These are phyloP conservation scores for Megaceryle maxima DNA, from an alignment of 2,113 vertebrate genomes.

Conservation along the genomic window DNA sequence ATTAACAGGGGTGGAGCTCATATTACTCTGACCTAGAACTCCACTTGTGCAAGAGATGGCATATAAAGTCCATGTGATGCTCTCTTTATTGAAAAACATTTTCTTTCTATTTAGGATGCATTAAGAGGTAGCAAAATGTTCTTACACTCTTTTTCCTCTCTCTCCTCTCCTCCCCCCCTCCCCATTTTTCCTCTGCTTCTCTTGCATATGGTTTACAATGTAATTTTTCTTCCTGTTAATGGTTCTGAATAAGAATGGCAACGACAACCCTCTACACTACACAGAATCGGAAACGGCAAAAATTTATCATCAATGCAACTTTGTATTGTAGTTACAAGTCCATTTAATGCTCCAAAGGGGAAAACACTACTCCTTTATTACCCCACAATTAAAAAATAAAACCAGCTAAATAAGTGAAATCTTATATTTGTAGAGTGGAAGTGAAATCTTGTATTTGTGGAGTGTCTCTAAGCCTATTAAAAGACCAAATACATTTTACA, in stretches of 20 bases:
- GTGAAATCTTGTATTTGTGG: too few species aligned
- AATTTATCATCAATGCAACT: neutral
- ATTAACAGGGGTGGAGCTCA: fast-evolving
- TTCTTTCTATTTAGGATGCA: neutral
- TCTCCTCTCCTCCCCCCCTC: fast-evolving
- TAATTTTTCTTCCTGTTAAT: neutral
- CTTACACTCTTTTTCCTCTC: neutral
- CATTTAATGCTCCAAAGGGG: neutral
- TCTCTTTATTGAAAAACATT: neutral
- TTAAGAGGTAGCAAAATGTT: neutral
- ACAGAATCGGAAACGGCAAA: neutral
- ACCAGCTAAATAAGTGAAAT: neutral
- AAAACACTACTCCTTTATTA: neutral
- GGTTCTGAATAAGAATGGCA: neutral
- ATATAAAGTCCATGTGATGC: neutral
- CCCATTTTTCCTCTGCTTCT: neutral
- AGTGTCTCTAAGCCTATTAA: neutral
- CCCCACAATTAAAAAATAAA: neutral
- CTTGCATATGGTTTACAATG: neutral
- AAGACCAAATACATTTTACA: neutral
- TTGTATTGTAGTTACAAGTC: neutral
- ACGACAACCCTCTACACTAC: neutral
- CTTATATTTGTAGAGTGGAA: neutral
- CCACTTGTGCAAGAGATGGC: neutral
- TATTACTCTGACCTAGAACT: neutral